Conservation (phyloP, 2,888 invertebrate species). For the Epistrophella euchroma region DNA sequence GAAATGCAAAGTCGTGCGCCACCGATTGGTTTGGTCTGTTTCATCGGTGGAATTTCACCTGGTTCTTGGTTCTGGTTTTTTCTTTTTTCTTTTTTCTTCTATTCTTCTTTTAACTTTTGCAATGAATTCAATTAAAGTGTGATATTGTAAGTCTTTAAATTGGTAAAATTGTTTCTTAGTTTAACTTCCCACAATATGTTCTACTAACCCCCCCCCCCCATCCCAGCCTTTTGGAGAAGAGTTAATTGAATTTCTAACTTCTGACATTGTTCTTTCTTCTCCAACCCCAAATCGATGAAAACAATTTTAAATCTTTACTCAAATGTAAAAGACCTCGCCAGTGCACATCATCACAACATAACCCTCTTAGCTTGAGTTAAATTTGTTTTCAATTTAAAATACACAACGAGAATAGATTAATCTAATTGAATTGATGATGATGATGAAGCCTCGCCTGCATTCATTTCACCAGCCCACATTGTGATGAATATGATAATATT, state of each 20-base stretch:
- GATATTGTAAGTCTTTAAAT: slow-evolving; percentile 23
- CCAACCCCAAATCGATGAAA: slow-evolving; percentile 2
- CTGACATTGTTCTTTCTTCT: no score
- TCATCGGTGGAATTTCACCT: slow-evolving; percentile 64
- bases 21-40: slow-evolving; percentile 68
- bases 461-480: slow-evolving; percentile 35
- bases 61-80: slow-evolving; percentile 32
- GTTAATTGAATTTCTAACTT: background rate
- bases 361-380: slow-evolving; percentile 21
- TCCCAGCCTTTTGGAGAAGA: background rate
- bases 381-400: slow-evolving; percentile 41
- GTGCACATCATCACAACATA: slow-evolving; percentile 4
- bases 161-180: slow-evolving; percentile 2
- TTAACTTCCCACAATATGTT: background rate
- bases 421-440: slow-evolving; percentile 64
- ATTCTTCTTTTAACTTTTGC: slow-evolving; percentile 24
- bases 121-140: slow-evolving; percentile 42
- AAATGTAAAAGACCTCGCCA: slow-evolving; percentile 50
- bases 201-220: background rate
- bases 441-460: slow-evolving; percentile 42
- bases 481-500: slow-evolving; percentile 28
- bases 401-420: slow-evolving; percentile 63
- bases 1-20: slow-evolving; percentile 65
- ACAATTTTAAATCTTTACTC: slow-evolving; percentile 31
- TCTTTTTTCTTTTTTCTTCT: background rate